These are phyloP conservation scores for Tauraco hartlaubi DNA, from an alignment of 2,797 vertebrate genomes.

Conservation along the genomic window DNA sequence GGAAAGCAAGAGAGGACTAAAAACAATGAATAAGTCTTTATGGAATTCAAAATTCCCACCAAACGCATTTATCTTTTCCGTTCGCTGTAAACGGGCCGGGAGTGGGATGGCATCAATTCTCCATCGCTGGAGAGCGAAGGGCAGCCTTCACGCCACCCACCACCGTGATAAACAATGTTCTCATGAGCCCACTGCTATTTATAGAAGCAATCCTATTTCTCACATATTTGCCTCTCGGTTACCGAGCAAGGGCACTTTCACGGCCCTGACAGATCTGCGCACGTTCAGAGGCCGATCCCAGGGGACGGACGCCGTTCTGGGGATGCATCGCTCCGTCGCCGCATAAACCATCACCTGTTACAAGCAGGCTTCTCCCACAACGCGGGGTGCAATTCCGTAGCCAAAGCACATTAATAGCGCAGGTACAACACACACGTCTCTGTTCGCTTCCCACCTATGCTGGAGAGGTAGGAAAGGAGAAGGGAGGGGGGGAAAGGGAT, in stretches of 20 bases:
- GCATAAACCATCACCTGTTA: not conserved
- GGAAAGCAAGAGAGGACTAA: not conserved
- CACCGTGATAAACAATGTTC: conserved; percentile 42
- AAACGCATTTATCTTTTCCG: conserved; percentile 1
- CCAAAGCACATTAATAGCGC: not conserved
- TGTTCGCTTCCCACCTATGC: not conserved
- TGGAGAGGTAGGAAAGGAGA: not conserved
- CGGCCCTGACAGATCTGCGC: conserved; percentile 41
- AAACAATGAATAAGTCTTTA: conserved; percentile 42
- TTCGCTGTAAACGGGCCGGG: not conserved
- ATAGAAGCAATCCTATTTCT: conserved; percentile 64
- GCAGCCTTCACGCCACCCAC: conserved; percentile 42
- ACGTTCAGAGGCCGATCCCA: not conserved
- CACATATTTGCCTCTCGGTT: conserved; percentile 62
- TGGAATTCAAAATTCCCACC: conserved; percentile 63
- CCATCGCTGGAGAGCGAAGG: conserved; percentile 6
- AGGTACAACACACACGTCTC: not conserved
- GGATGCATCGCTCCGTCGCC: not conserved
- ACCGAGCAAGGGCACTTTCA: conserved; percentile 54
- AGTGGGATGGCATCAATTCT: not conserved
- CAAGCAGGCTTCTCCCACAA: not conserved
- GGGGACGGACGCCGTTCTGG: not conserved
- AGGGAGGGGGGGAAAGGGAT: not conserved
- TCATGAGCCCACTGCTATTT: conserved; percentile 61
- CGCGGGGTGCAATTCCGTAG: not conserved